Conservation (phyloP, 1,140 invertebrate genomes). For the Drosophila leontia region DNA sequence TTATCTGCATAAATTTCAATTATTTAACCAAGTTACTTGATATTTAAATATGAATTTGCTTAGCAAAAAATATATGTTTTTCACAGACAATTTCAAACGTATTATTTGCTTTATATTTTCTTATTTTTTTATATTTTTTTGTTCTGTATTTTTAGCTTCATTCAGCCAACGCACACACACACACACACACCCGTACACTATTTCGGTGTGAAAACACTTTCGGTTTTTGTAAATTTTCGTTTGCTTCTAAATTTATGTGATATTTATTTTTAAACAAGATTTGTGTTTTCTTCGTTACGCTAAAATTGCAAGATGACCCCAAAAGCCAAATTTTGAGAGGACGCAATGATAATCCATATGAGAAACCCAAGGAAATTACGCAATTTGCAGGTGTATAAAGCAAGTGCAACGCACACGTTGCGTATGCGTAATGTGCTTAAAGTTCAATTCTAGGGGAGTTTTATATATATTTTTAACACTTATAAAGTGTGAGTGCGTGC, state of each 20-base stretch:
- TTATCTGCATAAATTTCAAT: background rate
- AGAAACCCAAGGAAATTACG: constrained; percentile 51
- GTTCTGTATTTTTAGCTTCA: constrained; percentile 66
- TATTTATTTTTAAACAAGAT: constrained; percentile 69
- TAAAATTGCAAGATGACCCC: constrained; percentile 79
- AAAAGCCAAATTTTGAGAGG: constrained; percentile 55
- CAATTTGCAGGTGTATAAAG: constrained; percentile 44
- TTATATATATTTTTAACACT: background rate
- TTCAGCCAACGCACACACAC: constrained; percentile 61
- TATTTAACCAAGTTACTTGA: background rate
- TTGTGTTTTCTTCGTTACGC: constrained; percentile 43
- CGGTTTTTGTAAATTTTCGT: constrained; percentile 55
- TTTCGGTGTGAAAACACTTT: constrained; percentile 35
- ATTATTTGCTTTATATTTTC: constrained; percentile 18
- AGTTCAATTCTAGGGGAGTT: constrained; percentile 1
- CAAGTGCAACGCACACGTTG: constrained; percentile 32
- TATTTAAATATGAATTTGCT: background rate
- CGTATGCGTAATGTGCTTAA: constrained; percentile 68
- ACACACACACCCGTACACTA: constrained; percentile 18
- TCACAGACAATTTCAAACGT: constrained; percentile 28
- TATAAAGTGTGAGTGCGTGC: constrained; percentile 4
- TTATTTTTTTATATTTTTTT: constrained; percentile 34
- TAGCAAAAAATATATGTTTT: background rate
- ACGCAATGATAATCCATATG: constrained; percentile 24
- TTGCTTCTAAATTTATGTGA: constrained; percentile 76